Evolutionary conservation across 2,888 invertebrate species (phyloP).

Genomic region (Aelia acuminata): DNA sequence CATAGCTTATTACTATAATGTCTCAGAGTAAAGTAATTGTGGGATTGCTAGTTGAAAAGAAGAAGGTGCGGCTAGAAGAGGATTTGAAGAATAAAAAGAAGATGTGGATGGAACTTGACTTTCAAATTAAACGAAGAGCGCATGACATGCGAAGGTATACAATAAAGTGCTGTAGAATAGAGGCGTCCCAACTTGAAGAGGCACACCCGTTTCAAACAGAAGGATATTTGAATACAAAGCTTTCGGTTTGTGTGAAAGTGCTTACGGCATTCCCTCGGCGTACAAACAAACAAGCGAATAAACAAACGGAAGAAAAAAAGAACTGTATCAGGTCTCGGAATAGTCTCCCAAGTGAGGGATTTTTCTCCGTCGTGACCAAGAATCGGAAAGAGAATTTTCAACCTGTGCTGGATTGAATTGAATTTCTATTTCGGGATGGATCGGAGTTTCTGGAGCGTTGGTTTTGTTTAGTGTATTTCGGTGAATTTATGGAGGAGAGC

Average conservation of each 20-base stretch:
- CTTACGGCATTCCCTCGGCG: neutral
- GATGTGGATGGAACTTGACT: conserved; percentile 21
- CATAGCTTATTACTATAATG: too few species aligned
- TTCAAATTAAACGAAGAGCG: neutral
- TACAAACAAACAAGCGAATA: conserved; percentile 26
- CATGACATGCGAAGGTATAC: neutral
- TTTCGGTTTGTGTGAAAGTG: conserved; percentile 30
- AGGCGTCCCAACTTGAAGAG: neutral
- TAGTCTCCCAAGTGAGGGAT: neutral
- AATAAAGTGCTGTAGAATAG: neutral
- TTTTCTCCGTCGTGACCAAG: neutral
- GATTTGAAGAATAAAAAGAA: neutral
- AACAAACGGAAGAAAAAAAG: conserved; percentile 15
- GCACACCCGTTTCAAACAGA: neutral
- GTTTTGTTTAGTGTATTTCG: neutral
- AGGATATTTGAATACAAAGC: conserved; percentile 30
- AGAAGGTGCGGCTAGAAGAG: neutral
- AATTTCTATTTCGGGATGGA: neutral
- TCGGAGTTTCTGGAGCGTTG: neutral
- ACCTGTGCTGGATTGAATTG: neutral
- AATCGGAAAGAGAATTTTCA: too few species aligned
- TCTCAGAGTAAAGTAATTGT: neutral
- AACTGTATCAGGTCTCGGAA: neutral
- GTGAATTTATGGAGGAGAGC: neutral
- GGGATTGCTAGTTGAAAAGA: neutral